Percentiles rank a stretch among this genome's conserved stretches.
phyloP scores from a whole-genome alignment of 2,113 vertebrate genomes.

The Eubucco bourcierii region DNA sequence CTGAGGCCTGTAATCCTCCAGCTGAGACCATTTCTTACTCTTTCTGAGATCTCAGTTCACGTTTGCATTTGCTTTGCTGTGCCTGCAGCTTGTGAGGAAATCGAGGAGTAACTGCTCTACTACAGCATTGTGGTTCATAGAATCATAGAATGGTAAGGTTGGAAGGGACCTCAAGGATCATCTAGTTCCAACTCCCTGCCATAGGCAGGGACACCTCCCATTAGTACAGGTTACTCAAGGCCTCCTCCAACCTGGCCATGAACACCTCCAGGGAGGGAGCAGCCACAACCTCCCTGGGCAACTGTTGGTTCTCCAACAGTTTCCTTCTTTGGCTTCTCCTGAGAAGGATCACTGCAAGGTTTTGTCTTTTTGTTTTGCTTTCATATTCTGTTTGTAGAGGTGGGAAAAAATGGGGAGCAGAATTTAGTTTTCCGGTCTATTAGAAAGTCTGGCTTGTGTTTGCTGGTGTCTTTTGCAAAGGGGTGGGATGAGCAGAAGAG shows the following conservation, averaged over 20 bases:
- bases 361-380: background rate
- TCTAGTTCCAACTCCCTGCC: no score
- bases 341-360: background rate
- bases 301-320: background rate
- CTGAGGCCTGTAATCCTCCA: background rate
- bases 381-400: background rate
- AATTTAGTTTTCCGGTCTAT: background rate
- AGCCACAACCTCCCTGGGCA: no score
- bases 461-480: background rate
- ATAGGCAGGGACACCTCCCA: no score
- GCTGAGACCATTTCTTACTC: slow-evolving; percentile 30
- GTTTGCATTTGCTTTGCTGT: background rate
- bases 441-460: background rate
- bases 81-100: background rate
- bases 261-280: no score
- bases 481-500: background rate
- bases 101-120: background rate
- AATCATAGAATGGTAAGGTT: no score
- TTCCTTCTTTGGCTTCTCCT: background rate
- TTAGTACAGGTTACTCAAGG: no score
- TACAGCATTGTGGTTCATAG: no score
- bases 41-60: background rate
- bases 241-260: no score
- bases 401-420: background rate
- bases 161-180: no score